phyloP scores from a whole-genome alignment of 1,140 invertebrate species.

The Pteromalus puparum region DNA sequence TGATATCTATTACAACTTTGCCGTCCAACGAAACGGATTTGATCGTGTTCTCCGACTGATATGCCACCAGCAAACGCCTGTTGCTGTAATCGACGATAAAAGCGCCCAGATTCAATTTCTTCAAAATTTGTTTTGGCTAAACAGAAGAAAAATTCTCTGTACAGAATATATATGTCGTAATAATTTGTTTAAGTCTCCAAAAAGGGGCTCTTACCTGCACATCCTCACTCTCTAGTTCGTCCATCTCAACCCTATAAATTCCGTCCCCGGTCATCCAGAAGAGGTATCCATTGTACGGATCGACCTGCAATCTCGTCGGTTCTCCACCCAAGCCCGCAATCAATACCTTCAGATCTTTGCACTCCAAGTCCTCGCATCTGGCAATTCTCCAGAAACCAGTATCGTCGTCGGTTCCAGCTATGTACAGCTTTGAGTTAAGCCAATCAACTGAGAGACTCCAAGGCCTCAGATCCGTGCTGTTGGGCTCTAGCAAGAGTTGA shows the following conservation, averaged over 20 bases:
- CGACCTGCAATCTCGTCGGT: slow-evolving; percentile 88
- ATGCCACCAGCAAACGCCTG: slow-evolving; percentile 86
- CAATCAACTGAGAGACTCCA: slow-evolving; percentile 89
- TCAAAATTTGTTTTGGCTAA: slow-evolving; percentile 77
- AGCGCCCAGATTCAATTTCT: slow-evolving; percentile 79
- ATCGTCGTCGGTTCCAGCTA: slow-evolving; percentile 80
- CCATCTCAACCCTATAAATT: slow-evolving; percentile 86
- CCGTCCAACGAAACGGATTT: slow-evolving; percentile 89
- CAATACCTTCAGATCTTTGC: slow-evolving; percentile 80
- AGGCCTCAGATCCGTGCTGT: slow-evolving; percentile 78
- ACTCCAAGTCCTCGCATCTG: slow-evolving; percentile 84
- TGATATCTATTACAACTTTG: slow-evolving; percentile 82
- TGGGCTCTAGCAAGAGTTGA: slow-evolving; percentile 76
- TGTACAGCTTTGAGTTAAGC: slow-evolving; percentile 88
- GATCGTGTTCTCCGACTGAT: slow-evolving; percentile 85
- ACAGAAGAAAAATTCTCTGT: slow-evolving; percentile 51
- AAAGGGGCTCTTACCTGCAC: slow-evolving; percentile 73
- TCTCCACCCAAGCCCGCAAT: slow-evolving; percentile 80
- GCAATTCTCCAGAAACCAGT: slow-evolving; percentile 83
- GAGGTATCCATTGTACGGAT: slow-evolving; percentile 94
- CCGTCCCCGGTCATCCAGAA: slow-evolving; percentile 86
- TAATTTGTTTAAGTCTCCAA: background rate
- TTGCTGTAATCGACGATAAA: slow-evolving; percentile 89
- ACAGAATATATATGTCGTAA: background rate
- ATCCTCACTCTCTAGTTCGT: slow-evolving; percentile 82